Percentiles rank a stretch among this genome's conserved stretches.
phyloP scores from a whole-genome alignment of 2,113 vertebrate species.

The Apus apus region DNA sequence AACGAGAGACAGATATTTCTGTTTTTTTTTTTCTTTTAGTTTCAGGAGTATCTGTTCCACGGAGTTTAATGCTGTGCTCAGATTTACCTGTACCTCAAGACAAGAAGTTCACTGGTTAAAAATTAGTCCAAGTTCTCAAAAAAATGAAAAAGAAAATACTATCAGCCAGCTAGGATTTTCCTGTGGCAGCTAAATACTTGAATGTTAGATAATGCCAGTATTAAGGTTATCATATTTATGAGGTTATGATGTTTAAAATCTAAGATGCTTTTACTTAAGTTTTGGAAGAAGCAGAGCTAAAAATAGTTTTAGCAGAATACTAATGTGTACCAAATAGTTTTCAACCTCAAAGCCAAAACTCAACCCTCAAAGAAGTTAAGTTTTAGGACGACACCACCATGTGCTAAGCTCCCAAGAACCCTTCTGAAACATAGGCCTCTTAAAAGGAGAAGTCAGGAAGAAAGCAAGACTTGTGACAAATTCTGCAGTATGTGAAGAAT shows the following conservation, averaged over 20 bases:
- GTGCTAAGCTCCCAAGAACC: background rate
- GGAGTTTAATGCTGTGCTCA: slow-evolving; percentile 16
- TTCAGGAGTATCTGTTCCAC: slow-evolving; percentile 15
- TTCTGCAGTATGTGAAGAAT: background rate
- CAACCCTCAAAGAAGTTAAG: background rate
- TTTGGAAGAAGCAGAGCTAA: background rate
- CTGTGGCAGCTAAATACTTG: background rate
- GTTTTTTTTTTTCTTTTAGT: background rate
- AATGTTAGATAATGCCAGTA: slow-evolving; percentile 27
- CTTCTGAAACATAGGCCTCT: background rate
- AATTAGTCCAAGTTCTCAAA: background rate
- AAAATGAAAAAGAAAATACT: background rate
- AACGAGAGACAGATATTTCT: background rate
- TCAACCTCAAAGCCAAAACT: background rate
- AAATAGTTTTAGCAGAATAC: background rate
- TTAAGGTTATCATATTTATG: slow-evolving; percentile 29
- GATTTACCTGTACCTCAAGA: slow-evolving; percentile 38
- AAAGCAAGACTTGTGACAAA: background rate
- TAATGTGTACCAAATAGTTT: background rate
- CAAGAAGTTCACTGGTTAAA: slow-evolving; percentile 1
- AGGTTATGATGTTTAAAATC: slow-evolving; percentile 44
- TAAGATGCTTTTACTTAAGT: background rate
- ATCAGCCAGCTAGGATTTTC: background rate
- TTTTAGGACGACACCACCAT: background rate
- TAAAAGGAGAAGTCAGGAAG: background rate